Evolutionary conservation across 1,140 invertebrate species (phyloP).

Genomic region (Drosophila chauvacae): DNA sequence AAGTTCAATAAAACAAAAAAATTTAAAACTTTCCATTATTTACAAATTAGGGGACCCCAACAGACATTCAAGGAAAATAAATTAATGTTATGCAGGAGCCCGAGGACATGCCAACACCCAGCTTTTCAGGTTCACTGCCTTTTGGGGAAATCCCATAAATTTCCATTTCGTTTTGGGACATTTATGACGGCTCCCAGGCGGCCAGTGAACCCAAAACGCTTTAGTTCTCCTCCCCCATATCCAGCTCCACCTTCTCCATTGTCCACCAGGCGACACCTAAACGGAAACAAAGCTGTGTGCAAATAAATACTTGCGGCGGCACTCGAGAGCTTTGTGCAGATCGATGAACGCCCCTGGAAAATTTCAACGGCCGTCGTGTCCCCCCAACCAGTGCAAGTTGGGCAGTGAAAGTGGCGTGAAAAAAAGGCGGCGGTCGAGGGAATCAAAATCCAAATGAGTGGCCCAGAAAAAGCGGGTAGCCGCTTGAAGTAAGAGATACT

Average conservation of each 20-base stretch:
- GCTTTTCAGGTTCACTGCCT: conserved; percentile 28
- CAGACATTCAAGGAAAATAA: conserved; percentile 3
- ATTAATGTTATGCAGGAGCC: conserved; percentile 18
- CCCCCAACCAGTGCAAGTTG: conserved; percentile 4
- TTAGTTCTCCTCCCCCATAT: conserved; percentile 15
- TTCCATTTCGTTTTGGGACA: conserved; percentile 25
- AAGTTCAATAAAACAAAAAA: not conserved
- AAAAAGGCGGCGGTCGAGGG: conserved; percentile 44
- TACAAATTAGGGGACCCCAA: not conserved
- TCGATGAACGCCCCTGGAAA: conserved; percentile 43
- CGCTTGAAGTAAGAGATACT: conserved; percentile 30
- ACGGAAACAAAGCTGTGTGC: conserved; percentile 40
- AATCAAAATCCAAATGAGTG: conserved; percentile 53
- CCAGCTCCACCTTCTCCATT: not conserved
- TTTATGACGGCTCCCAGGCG: conserved; percentile 18
- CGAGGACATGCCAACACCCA: conserved; percentile 1
- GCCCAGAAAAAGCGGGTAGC: conserved; percentile 49
- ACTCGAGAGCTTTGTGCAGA: conserved; percentile 19
- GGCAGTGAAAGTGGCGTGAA: conserved; percentile 69
- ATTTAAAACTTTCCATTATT: not conserved
- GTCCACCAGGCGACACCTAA: conserved; percentile 28
- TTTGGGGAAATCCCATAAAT: conserved; percentile 26
- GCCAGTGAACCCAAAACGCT: conserved; percentile 36
- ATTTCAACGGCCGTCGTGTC: not conserved
- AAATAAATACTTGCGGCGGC: conserved; percentile 27